Conservation (phyloP, 1,140 invertebrate genomes). For the Branchinecta lindahli region DNA sequence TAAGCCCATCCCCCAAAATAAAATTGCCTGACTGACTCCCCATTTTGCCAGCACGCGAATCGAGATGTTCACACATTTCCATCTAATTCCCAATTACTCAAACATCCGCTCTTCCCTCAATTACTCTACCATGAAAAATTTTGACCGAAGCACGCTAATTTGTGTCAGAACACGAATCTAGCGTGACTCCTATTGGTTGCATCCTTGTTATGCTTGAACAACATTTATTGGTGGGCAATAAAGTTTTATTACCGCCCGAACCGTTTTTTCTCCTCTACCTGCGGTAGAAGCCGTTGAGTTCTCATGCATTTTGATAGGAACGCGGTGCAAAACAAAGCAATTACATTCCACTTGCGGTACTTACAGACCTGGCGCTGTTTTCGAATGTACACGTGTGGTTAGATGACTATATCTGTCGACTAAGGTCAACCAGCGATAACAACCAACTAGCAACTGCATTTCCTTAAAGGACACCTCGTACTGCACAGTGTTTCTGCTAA, state of each 20-base stretch:
- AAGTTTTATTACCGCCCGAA: background rate
- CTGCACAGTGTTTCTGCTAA: no score
- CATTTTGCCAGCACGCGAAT: no score
- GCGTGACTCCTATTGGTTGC: conserved; percentile 2
- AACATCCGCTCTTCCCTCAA: background rate
- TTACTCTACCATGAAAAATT: conserved; percentile 9
- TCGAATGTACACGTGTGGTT: no score
- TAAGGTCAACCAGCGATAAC: no score
- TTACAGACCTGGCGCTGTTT: background rate
- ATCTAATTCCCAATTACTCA: background rate
- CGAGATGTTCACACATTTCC: background rate
- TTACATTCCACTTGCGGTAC: background rate
- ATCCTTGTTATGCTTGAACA: conserved; percentile 9
- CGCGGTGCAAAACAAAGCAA: conserved; percentile 2
- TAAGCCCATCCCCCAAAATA: no score
- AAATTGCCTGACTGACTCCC: no score
- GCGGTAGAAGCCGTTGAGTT: conserved; percentile 3
- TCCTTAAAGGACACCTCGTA: no score
- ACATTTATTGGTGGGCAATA: background rate
- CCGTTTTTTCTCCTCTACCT: conserved; percentile 9
- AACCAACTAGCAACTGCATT: no score
- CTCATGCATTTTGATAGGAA: conserved; percentile 10
- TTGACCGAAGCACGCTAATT: conserved; percentile 8
- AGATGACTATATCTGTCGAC: no score
- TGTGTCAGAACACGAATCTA: background rate